Percentiles rank a stretch among this genome's conserved stretches.
These are phyloP conservation scores for Sminthopsis crassicaudata DNA, from an alignment of 2,113 vertebrate genomes.

Conservation along the genomic window DNA sequence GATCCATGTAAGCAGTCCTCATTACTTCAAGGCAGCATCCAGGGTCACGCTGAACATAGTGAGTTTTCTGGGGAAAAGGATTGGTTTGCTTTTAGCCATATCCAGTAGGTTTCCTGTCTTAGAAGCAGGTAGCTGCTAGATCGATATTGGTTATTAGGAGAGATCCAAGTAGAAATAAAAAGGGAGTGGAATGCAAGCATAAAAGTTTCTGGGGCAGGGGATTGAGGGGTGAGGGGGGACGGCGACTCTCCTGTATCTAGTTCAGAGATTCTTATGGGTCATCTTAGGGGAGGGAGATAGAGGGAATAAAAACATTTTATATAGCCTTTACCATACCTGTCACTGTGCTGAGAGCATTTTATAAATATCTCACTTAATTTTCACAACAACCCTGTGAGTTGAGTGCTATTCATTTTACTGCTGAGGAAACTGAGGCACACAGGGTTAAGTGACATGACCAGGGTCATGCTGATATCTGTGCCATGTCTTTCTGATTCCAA, in stretches of 20 bases:
- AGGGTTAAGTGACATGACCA: neutral
- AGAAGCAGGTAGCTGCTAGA: neutral
- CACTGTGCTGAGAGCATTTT: neutral
- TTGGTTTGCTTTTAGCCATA: neutral
- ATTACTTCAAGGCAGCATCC: neutral
- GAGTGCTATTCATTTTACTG: neutral
- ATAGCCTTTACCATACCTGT: neutral
- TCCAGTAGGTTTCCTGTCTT: neutral
- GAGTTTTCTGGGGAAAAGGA: neutral
- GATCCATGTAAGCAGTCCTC: neutral
- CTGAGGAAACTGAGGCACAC: neutral
- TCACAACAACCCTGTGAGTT: neutral
- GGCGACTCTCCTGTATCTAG: neutral
- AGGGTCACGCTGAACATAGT: neutral
- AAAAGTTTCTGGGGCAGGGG: neutral
- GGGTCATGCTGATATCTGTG: neutral
- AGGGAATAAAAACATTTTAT: neutral
- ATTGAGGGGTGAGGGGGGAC: no score
- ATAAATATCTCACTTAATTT: neutral
- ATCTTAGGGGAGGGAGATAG: no score
- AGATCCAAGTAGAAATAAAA: neutral
- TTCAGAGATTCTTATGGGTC: neutral
- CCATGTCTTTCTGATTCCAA: neutral
- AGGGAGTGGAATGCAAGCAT: neutral
- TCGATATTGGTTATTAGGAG: neutral